Evolutionary conservation across 2,113 vertebrate species (phyloP), one percentile per base, ranked within the genome.

Genomic region (Corythaixoides concolor): DNA sequence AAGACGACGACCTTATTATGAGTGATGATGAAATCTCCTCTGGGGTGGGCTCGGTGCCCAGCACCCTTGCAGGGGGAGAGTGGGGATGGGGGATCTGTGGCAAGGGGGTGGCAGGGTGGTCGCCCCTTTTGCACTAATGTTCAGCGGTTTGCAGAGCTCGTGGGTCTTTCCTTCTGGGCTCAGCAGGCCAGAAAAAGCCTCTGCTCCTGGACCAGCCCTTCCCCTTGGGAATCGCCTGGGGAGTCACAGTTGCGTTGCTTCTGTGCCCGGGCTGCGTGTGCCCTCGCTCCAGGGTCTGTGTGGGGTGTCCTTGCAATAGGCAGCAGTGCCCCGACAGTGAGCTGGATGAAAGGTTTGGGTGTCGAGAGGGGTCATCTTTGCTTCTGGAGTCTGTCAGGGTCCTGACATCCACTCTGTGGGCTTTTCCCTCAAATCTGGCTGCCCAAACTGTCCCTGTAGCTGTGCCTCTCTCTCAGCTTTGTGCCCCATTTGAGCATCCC

Each of bases 1-100:
- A 94, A 86, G 79, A 91, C 89, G 89, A 59, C 19, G 50, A 82
- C 43, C 86, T 96, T 95, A 52, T 95, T 79, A 88, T 35, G 91
- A 78, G 45, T 80, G 86, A 30, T 6, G 63, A 68, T 79, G 85
- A 63, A 74, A 80, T 59, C 43, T 90, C 47, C 68, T 86, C 43
- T 33, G n/a, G 74, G 37, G 43, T 41, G 78, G 76, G 63, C 80
- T 91, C 1, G 5, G 76, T 22, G 1, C 60, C 64, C 74, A 20
- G 72, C 47, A 3, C 16, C 27, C 32, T 70, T 28, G 73, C 58
- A 30, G 16, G 2, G 37, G n/a, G 64, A 20, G 37, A 52, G 23
- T 4, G 35, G 43, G 73, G 72, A 53, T 23, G 63, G 32, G 32
- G 47, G 12, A 19, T n/a, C 30, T 3, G 28, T 27, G 47, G 14